These are phyloP conservation scores for Podarcis siculus DNA, from an alignment of 2,797 vertebrate species.

Conservation along the genomic window DNA sequence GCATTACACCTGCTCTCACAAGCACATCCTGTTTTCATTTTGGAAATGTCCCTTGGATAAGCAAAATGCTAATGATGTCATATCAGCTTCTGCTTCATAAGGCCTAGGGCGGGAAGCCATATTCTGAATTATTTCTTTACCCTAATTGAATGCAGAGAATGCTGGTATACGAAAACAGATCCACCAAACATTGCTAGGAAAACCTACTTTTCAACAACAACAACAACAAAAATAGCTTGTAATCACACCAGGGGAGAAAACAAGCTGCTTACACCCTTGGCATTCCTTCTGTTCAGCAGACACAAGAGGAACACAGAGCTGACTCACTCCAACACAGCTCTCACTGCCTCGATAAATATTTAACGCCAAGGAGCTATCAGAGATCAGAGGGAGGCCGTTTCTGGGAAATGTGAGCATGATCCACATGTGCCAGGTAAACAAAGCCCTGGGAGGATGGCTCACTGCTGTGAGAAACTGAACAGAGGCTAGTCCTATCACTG, in stretches of 20 bases:
- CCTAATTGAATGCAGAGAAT: neutral
- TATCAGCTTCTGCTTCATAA: too few relatives aligned
- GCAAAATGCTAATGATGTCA: too few relatives aligned
- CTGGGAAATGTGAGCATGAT: neutral
- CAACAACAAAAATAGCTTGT: constrained; percentile 31
- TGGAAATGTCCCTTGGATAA: too few relatives aligned
- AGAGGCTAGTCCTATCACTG: neutral
- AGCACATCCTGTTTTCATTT: too few relatives aligned
- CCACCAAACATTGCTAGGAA: neutral
- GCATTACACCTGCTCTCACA: too few relatives aligned
- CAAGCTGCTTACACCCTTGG: constrained; percentile 8
- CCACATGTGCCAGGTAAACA: constrained; percentile 11
- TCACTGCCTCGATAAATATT: constrained; percentile 37
- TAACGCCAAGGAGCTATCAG: constrained; percentile 38
- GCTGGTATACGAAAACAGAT: neutral
- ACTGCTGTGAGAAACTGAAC: neutral
- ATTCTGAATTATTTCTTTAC: too few relatives aligned
- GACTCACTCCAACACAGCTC: constrained; percentile 44
- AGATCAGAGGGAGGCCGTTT: constrained; percentile 18
- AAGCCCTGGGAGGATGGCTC: neutral
- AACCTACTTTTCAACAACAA: neutral
- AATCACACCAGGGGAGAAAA: constrained; percentile 31
- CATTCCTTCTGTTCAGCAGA: constrained; percentile 20
- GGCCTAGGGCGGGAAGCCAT: too few relatives aligned
- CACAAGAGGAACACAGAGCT: neutral